These are phyloP conservation scores for Nyctalus aviator DNA, from an alignment of 2,797 vertebrate genomes.

Conservation along the genomic window DNA sequence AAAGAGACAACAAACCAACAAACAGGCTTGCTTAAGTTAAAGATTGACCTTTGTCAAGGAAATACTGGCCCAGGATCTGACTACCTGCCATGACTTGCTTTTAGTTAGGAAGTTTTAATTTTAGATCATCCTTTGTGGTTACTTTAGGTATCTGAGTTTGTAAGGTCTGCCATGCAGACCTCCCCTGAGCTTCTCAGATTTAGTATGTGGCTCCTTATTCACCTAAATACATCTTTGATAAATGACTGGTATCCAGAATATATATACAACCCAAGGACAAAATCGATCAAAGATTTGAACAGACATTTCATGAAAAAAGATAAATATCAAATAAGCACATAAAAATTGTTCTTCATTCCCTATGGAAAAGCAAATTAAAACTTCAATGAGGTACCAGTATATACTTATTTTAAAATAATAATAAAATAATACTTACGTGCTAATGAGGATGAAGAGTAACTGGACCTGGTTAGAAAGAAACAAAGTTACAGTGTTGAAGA, in stretches of 20 bases:
- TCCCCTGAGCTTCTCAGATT: too few species aligned
- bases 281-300: not conserved
- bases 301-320: not conserved
- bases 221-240: too few species aligned
- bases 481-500: not conserved
- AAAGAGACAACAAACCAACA: not conserved
- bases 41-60: not conserved
- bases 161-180: too few species aligned
- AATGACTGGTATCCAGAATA: not conserved
- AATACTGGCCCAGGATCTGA: not conserved
- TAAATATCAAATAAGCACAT: not conserved
- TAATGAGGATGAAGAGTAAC: not conserved
- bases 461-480: not conserved
- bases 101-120: too few species aligned
- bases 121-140: too few species aligned
- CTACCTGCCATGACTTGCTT: not conserved
- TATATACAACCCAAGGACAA: not conserved
- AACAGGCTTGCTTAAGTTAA: not conserved
- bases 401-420: not conserved
- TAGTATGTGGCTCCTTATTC: too few species aligned
- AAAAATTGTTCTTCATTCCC: not conserved
- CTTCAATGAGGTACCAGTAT: not conserved
- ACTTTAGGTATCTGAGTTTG: too few species aligned
- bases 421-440: not conserved
- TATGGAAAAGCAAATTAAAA: not conserved